These are phyloP conservation scores for Onychomys leucogaster DNA, from an alignment of 2,797 vertebrate genomes.

Conservation along the genomic window DNA sequence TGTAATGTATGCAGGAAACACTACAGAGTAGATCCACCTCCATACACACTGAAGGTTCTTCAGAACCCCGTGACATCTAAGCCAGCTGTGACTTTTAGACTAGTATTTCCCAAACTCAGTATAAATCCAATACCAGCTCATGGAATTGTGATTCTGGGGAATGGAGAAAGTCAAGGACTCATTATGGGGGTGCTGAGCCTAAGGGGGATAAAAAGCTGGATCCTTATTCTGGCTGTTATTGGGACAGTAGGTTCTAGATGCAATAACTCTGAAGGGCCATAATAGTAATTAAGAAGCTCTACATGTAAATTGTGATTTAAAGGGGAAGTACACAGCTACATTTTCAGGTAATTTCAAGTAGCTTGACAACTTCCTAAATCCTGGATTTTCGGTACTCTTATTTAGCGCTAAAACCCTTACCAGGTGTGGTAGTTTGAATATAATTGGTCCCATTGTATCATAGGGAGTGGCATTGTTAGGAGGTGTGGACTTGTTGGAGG, in stretches of 20 bases:
- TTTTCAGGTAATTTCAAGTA: constrained; percentile 8
- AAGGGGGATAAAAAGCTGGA: neutral
- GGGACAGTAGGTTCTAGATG: neutral
- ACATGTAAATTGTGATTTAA: neutral
- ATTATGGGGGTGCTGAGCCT: neutral
- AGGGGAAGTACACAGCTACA: neutral
- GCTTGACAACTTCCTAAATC: neutral
- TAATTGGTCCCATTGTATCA: neutral
- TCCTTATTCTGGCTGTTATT: neutral
- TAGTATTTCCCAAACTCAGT: constrained; percentile 4
- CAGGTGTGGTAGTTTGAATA: neutral
- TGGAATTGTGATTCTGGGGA: neutral
- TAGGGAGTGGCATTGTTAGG: neutral
- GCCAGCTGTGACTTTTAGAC: neutral
- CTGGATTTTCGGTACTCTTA: neutral
- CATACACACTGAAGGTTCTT: neutral
- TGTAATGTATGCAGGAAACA: neutral
- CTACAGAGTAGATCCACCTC: neutral
- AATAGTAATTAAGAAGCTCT: neutral
- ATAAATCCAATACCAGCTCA: neutral
- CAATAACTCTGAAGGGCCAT: neutral
- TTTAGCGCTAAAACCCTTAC: neutral
- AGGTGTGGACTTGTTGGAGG: neutral
- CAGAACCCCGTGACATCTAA: neutral
- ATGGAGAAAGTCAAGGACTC: neutral